A percentile compares a stretch with the other conserved stretches of the same genome.
phyloP scores from a whole-genome alignment of 2,113 vertebrate species.

The Perca flavescens region DNA sequence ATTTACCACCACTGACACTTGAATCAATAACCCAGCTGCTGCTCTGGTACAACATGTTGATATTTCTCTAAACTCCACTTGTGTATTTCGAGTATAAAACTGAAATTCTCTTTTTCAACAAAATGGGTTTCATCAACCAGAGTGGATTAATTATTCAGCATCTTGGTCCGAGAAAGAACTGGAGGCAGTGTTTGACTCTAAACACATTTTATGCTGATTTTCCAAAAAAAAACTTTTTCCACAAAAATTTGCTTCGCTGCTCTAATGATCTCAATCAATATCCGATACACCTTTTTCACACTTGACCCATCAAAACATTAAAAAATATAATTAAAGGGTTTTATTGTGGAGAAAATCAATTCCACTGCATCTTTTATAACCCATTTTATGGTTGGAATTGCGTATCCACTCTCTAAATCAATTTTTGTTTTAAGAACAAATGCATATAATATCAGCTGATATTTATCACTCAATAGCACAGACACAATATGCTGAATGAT shows the following conservation, averaged over 20 bases:
- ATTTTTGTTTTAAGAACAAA: conserved; percentile 17
- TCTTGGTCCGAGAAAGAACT: conserved; percentile 48
- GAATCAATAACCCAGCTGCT: conserved; percentile 45
- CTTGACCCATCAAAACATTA: conserved; percentile 28
- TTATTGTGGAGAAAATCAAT: conserved; percentile 22
- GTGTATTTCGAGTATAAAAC: conserved; percentile 45
- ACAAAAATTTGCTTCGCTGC: not conserved
- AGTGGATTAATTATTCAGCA: conserved; percentile 70
- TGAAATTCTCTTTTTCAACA: conserved; percentile 35
- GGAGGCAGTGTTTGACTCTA: conserved; percentile 51
- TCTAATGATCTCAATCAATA: conserved; percentile 37
- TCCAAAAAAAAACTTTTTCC: conserved; percentile 9
- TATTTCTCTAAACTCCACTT: conserved; percentile 42
- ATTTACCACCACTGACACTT: conserved; percentile 10
- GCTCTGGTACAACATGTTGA: conserved; percentile 27
- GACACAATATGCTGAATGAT: not conserved
- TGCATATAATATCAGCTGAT: not conserved
- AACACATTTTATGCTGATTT: conserved; percentile 49
- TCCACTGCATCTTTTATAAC: conserved; percentile 20
- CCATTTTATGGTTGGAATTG: conserved; percentile 7
- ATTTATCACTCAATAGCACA: not conserved
- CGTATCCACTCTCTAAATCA: conserved; percentile 30
- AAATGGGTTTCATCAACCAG: conserved; percentile 55
- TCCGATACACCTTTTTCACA: not conserved
- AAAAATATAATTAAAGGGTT: conserved; percentile 37